Evolutionary conservation across 2,888 invertebrate genomes (phyloP), one percentile per base, ranked within the genome.

Genomic region (Cheilosia scutellata): DNA sequence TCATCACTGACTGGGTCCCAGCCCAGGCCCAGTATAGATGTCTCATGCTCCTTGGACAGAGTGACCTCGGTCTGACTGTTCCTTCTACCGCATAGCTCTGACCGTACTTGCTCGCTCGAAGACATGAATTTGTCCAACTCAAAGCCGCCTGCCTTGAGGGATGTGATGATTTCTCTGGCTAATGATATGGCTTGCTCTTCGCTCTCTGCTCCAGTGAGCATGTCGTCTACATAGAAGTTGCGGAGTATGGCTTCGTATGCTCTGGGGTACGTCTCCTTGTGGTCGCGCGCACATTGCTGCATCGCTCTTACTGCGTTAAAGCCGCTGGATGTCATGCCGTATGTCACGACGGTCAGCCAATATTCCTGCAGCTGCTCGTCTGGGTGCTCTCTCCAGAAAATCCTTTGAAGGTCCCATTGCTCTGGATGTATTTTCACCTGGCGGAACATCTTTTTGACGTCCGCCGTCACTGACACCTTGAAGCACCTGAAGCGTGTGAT

Each of bases 381-480:
- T n/a, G n/a, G n/a, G 11, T 42, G 13, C 5, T 42, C n/a, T n/a
- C 57, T 57, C 31, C 33, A 57, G 57, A 33, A 57, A 3, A 57
- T 33, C 4, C 31, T 16, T 13, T 53, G 31, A 33, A 13, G 63
- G 29, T 63, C 63, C 47, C 49, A 68, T 29, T 68, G 68, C 20
- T 7, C 20, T 25, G 13, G 40, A 42, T 55, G 27, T 4, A 65
- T 33, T 25, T 25, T 11, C n/a, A 57, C 65, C 40, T 66, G 66
- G 0, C 55, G 53, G 29, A 27, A 62, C 62, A 62, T 62, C 49
- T 60, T 72, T 13, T 49, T 47, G 11, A 71, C 20, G 40, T 72
- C 72, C 1, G 62, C 72, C 0, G 47, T 66, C 6, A 58, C 6
- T 16, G 75, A 37, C 13, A 66, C 66, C 11, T 49, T 63, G n/a